A percentile compares a stretch with the other conserved stretches of the same genome.
phyloP scores from a whole-genome alignment of 2,113 vertebrate genomes.

The Ancistrus triradiatus region DNA sequence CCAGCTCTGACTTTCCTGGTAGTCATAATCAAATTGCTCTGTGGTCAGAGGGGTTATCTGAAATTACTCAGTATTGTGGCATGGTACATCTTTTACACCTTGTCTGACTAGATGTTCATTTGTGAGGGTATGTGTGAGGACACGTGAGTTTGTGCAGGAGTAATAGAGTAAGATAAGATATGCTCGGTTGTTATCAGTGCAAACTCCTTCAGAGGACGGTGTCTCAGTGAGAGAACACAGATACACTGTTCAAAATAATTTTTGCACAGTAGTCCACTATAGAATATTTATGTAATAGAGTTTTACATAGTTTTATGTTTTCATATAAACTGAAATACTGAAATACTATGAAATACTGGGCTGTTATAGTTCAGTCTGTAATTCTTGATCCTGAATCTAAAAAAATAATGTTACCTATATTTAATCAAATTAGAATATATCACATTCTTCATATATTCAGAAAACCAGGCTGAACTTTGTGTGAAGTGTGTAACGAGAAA shows the following conservation, averaged over 20 bases:
- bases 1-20: slow-evolving; percentile 17
- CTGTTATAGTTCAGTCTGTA: too few relatives aligned
- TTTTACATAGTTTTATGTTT: too few relatives aligned
- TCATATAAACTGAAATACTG: too few relatives aligned
- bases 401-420: background rate
- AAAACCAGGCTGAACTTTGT: background rate
- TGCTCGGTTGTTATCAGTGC: slow-evolving; percentile 36
- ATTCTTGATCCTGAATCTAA: too few relatives aligned
- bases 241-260: too few relatives aligned
- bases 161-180: slow-evolving; percentile 37
- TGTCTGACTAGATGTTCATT: slow-evolving; percentile 1
- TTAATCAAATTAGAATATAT: background rate
- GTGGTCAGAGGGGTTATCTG: slow-evolving; percentile 44
- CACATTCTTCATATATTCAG: background rate
- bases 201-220: slow-evolving; percentile 31
- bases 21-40: slow-evolving; percentile 36
- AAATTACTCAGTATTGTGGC: slow-evolving; percentile 8
- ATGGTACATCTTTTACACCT: slow-evolving; percentile 25
- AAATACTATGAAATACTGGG: too few relatives aligned
- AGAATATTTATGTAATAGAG: too few relatives aligned
- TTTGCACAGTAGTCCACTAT: too few relatives aligned
- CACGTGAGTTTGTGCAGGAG: slow-evolving; percentile 25
- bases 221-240: slow-evolving; percentile 34
- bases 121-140: background rate
- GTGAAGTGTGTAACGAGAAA: background rate